Percentiles rank a stretch among this genome's conserved stretches.
phyloP scores from a whole-genome alignment of 2,113 vertebrate genomes.

The Petroica traversi region DNA sequence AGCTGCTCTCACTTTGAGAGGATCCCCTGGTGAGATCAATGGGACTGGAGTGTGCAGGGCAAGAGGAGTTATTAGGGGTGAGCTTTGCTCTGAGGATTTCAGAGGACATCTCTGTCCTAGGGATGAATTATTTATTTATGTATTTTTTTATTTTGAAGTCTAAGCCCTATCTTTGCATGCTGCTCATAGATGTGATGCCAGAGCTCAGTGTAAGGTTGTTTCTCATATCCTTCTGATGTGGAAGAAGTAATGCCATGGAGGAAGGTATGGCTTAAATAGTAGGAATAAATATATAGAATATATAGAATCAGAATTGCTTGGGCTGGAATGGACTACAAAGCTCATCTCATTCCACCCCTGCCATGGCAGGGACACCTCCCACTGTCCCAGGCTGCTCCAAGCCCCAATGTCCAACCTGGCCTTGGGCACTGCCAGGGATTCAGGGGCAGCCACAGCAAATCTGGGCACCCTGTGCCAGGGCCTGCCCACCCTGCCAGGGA shows the following conservation, averaged over 20 bases:
- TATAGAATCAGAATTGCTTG: not conserved
- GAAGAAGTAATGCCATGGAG: not conserved
- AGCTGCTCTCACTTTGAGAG: slow-evolving; percentile 1
- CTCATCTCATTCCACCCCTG: accelerated
- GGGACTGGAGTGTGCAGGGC: not conserved
- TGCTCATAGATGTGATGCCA: not conserved
- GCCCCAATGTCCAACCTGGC: not conserved
- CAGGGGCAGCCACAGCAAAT: not conserved
- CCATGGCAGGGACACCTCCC: not conserved
- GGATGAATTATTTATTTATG: not conserved
- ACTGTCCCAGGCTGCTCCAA: not conserved
- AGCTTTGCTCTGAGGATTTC: not conserved
- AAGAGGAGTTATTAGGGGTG: not conserved
- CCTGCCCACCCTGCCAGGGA: not conserved
- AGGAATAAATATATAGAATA: not conserved
- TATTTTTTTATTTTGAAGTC: not conserved
- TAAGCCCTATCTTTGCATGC: not conserved
- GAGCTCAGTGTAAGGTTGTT: accelerated
- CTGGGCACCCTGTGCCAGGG: not conserved
- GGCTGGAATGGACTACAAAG: too few species aligned
- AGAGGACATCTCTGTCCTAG: not conserved
- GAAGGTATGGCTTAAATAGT: not conserved
- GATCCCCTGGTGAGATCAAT: slow-evolving; percentile 27
- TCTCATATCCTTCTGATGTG: not conserved
- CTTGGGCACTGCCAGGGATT: not conserved